phyloP scores from a whole-genome alignment of 1,140 invertebrate species.

The Neoseiulus cucumeris region DNA sequence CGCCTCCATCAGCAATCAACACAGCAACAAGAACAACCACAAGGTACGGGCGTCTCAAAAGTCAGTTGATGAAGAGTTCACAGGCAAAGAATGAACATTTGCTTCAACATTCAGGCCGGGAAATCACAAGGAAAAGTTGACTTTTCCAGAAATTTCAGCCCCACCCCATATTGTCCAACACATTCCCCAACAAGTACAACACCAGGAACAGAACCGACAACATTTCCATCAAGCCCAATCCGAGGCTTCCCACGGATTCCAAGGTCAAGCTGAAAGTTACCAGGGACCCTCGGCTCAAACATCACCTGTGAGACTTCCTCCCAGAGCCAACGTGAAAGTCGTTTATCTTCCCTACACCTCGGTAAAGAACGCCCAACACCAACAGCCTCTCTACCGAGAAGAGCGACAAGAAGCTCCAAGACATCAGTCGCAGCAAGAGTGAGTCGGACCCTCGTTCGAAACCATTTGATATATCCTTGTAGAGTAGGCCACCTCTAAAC shows the following conservation, averaged over 20 bases:
- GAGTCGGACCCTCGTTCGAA: too few species aligned
- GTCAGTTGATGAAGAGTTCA: too few species aligned
- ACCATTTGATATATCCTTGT: too few species aligned
- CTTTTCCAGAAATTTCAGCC: too few species aligned
- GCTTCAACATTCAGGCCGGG: too few species aligned
- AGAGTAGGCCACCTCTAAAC: too few species aligned
- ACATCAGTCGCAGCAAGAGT: not conserved
- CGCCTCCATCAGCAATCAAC: not conserved
- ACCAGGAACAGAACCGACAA: not conserved
- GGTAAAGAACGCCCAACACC: not conserved
- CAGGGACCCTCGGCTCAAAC: not conserved
- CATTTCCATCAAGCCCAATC: not conserved
- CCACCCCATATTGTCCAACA: not conserved
- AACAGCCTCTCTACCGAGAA: not conserved
- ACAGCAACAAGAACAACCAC: not conserved
- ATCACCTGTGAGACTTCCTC: not conserved
- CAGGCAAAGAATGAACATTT: too few species aligned
- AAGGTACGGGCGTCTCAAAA: not conserved
- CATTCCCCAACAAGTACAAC: not conserved
- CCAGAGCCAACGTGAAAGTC: not conserved
- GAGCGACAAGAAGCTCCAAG: not conserved
- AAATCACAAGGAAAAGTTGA: too few species aligned
- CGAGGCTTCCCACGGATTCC: not conserved
- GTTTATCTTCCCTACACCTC: not conserved
- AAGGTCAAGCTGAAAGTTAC: not conserved